These are phyloP conservation scores for Chloropsis cyanopogon DNA, from an alignment of 2,113 vertebrate genomes.

Conservation along the genomic window DNA sequence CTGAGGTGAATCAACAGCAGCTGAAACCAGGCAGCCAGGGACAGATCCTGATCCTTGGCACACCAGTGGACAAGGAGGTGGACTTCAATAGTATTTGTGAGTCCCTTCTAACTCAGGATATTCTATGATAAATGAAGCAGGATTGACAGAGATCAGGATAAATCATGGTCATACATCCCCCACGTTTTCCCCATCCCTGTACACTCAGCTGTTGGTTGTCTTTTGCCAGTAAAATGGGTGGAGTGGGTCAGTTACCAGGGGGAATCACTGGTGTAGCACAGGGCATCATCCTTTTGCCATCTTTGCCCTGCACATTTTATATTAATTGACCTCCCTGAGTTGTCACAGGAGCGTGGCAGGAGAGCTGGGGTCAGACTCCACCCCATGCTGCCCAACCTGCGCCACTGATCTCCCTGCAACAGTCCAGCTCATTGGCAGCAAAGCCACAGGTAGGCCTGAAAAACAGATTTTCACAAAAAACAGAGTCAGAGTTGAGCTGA, in stretches of 20 bases:
- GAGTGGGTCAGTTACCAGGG: background rate
- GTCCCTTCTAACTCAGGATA: background rate
- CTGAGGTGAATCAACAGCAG: background rate
- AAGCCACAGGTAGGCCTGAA: background rate
- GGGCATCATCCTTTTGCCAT: background rate
- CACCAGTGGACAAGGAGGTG: background rate
- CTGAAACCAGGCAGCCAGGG: background rate
- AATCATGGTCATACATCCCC: background rate
- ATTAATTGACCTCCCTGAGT: rapidly evolving
- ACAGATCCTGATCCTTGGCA: background rate
- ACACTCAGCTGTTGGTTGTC: background rate
- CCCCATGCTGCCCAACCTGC: background rate
- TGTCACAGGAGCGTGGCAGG: background rate
- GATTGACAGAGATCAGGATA: background rate
- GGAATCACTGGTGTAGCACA: background rate
- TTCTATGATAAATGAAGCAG: background rate
- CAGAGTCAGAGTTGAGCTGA: background rate
- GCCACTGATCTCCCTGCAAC: background rate
- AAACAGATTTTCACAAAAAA: background rate
- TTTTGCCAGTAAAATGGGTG: background rate
- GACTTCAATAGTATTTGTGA: background rate
- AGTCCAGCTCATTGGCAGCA: background rate
- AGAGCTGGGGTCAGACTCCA: background rate
- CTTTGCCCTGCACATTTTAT: background rate
- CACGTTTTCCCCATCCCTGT: background rate